Percentiles rank a stretch among this genome's conserved stretches.
Conservation (phyloP, 2,888 invertebrate genomes). For the Hyalella azteca region DNA sequence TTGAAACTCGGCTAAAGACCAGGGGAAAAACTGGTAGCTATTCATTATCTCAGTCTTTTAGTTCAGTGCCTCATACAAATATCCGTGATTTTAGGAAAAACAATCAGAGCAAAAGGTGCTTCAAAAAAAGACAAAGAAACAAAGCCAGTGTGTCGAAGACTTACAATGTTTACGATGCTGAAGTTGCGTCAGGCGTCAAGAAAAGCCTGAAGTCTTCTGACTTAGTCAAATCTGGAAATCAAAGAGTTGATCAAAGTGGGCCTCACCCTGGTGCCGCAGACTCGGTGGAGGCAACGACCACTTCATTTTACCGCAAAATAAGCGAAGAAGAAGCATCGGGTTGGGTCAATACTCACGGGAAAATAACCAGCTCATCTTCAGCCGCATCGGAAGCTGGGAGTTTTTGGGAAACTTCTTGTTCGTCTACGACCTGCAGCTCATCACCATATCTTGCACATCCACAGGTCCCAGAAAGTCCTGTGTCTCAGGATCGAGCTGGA, state of each 20-base stretch:
- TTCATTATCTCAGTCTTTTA: not conserved
- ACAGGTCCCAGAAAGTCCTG: not conserved
- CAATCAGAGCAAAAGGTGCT: not conserved
- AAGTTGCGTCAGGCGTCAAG: not conserved
- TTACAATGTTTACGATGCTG: not conserved
- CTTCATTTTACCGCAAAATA: not conserved
- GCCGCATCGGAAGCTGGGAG: not conserved
- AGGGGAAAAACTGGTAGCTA: not conserved
- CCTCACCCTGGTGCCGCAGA: not conserved
- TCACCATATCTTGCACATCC: slow-evolving; percentile 15
- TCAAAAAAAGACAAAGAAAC: not conserved
- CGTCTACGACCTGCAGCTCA: slow-evolving; percentile 21
- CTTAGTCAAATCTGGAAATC: not conserved
- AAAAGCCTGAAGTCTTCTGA: not conserved
- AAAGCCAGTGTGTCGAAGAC: not conserved
- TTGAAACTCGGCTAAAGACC: not conserved
- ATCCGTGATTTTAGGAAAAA: not conserved
- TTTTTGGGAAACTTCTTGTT: slow-evolving; percentile 15
- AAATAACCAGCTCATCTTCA: not conserved
- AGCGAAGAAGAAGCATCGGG: not conserved
- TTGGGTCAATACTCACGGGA: not conserved
- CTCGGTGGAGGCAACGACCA: not conserved
- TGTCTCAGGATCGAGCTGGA: not conserved
- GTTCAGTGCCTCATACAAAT: not conserved
- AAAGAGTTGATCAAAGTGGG: not conserved